Percentiles rank a stretch among this genome's conserved stretches.
These are phyloP conservation scores for Terebella lapidaria DNA, from an alignment of 2,888 invertebrate genomes.

Conservation along the genomic window DNA sequence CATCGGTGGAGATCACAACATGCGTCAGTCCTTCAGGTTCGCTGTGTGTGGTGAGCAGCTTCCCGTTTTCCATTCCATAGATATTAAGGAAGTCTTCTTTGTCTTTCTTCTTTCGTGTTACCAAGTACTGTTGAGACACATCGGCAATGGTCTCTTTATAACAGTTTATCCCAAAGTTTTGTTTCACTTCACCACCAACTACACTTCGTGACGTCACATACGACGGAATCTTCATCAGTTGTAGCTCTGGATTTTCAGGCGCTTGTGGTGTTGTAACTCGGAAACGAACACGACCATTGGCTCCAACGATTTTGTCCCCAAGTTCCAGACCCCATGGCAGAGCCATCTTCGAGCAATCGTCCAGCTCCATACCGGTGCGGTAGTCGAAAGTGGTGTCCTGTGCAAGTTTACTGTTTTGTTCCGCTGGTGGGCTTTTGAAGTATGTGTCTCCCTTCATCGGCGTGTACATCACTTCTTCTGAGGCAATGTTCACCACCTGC, in stretches of 20 bases:
- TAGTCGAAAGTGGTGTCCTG: not conserved
- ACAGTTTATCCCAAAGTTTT: not conserved
- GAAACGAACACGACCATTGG: not conserved
- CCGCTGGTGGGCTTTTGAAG: not conserved
- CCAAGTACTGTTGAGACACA: not conserved
- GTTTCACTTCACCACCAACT: too few relatives aligned
- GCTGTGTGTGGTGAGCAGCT: not conserved
- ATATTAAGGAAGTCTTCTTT: not conserved
- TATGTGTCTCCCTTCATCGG: not conserved
- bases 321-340: not conserved
- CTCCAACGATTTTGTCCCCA: not conserved
- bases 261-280: not conserved
- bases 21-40: not conserved
- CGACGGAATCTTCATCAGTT: not conserved
- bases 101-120: not conserved
- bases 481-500: not conserved
- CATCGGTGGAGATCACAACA: not conserved
- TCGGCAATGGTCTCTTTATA: not conserved
- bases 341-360: too few relatives aligned
- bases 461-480: not conserved
- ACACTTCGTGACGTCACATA: too few relatives aligned
- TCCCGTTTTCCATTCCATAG: not conserved
- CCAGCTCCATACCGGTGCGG: not conserved
- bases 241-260: not conserved
- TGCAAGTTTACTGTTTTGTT: not conserved